Evolutionary conservation across 2,797 vertebrate genomes (phyloP).

Genomic region (Fistularia tabacaria): DNA sequence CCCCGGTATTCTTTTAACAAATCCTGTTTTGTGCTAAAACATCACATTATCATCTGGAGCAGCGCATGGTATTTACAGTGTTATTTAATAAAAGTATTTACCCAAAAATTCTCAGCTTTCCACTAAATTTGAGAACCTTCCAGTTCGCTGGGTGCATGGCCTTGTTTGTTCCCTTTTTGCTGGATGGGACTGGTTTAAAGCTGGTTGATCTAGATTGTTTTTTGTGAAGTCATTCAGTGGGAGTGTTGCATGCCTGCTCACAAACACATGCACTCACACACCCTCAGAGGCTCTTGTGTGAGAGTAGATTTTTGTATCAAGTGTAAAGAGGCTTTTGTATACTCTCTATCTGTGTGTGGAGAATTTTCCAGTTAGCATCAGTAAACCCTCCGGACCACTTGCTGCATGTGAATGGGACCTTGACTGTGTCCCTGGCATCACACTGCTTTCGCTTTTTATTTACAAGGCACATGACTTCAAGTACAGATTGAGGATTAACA

Average conservation of each 20-base stretch:
- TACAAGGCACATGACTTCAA: no score
- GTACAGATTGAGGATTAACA: no score
- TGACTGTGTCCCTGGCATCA: not conserved
- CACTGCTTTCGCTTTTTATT: no score
- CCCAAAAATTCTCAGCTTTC: not conserved
- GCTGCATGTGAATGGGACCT: slow-evolving; percentile 4
- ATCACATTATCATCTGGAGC: no score
- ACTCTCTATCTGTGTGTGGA: slow-evolving; percentile 1
- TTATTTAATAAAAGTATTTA: no score
- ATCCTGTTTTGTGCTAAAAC: no score
- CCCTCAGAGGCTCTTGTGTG: not conserved
- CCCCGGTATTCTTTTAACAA: no score
- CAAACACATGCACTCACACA: not conserved
- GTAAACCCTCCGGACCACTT: slow-evolving; percentile 4
- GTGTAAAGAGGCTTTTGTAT: slow-evolving; percentile 10
- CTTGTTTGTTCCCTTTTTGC: not conserved
- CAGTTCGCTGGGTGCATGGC: no score
- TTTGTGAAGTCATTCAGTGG: slow-evolving; percentile 20
- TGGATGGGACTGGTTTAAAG: slow-evolving; percentile 22
- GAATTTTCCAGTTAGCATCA: slow-evolving; percentile 1
- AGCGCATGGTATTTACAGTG: no score
- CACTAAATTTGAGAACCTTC: slow-evolving; percentile 4
- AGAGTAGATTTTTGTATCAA: no score
- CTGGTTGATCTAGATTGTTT: slow-evolving; percentile 27
- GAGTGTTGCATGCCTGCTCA: slow-evolving; percentile 1